phyloP scores from a whole-genome alignment of 2,888 invertebrate species.

The Phalera bucephala region DNA sequence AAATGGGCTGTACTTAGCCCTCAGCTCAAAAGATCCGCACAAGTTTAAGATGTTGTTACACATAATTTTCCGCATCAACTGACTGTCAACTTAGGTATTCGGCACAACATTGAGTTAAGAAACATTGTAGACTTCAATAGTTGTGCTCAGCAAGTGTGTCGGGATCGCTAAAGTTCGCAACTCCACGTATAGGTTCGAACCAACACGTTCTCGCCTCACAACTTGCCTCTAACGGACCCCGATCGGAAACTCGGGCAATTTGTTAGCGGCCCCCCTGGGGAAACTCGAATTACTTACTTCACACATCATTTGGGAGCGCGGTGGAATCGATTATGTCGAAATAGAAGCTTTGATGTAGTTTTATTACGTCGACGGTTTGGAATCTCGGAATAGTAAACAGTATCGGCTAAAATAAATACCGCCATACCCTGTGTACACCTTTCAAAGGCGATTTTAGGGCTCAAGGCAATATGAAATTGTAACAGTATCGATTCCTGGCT shows the following conservation, averaged over 20 bases:
- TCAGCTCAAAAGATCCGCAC: too few relatives aligned
- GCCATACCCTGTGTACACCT: too few relatives aligned
- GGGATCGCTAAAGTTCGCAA: slow-evolving; percentile 44
- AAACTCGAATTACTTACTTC: slow-evolving; percentile 44
- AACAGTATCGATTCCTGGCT: too few relatives aligned
- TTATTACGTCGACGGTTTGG: too few relatives aligned
- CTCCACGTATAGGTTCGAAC: slow-evolving; percentile 35
- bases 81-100: slow-evolving; percentile 12
- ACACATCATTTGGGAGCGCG: slow-evolving; percentile 28
- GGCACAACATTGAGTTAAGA: slow-evolving; percentile 15
- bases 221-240: slow-evolving; percentile 39
- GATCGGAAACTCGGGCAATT: slow-evolving; percentile 57
- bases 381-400: too few relatives aligned
- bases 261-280: slow-evolving; percentile 41
- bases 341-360: too few relatives aligned
- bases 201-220: slow-evolving; percentile 39
- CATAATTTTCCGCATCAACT: neutral
- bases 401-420: too few relatives aligned
- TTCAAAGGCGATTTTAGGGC: too few relatives aligned
- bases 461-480: too few relatives aligned
- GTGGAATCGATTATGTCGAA: slow-evolving; percentile 15
- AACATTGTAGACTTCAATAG: slow-evolving; percentile 33
- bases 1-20: too few relatives aligned
- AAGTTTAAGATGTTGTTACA: too few relatives aligned
- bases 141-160: slow-evolving; percentile 40